These are phyloP conservation scores for Lucifuga dentata DNA, from an alignment of 2,113 vertebrate species.

Conservation along the genomic window DNA sequence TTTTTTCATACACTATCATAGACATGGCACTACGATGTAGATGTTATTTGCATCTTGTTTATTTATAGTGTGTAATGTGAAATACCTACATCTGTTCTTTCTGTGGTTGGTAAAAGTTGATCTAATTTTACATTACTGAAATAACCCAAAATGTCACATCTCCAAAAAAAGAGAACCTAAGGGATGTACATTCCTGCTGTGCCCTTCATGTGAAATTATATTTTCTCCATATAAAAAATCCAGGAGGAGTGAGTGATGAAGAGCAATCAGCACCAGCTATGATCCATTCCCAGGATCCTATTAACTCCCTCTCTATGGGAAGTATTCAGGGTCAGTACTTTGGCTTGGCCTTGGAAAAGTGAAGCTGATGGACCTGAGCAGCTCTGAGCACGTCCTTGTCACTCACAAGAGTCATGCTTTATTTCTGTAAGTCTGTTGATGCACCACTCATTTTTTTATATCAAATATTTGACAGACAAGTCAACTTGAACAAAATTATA, in stretches of 20 bases:
- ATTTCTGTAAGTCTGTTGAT: conserved; percentile 2
- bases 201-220: conserved; percentile 54
- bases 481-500: background rate
- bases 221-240: conserved; percentile 36
- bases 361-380: conserved; percentile 31
- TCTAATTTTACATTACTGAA: conserved; percentile 15
- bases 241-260: conserved; percentile 52
- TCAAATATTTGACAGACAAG: background rate
- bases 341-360: conserved; percentile 28
- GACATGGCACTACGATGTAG: background rate
- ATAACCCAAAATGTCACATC: conserved; percentile 22
- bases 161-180: conserved; percentile 3
- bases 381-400: background rate
- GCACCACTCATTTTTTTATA: background rate
- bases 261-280: conserved; percentile 44
- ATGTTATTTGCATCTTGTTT: conserved; percentile 18
- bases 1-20: no score
- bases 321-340: conserved; percentile 55
- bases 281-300: conserved; percentile 42
- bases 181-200: conserved; percentile 18
- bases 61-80: background rate
- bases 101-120: background rate
- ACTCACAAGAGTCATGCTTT: background rate
- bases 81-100: background rate
- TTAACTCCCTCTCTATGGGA: conserved; percentile 29